These are phyloP conservation scores for Lethenteron reissneri DNA, from an alignment of 2,113 vertebrate species.

Conservation along the genomic window DNA sequence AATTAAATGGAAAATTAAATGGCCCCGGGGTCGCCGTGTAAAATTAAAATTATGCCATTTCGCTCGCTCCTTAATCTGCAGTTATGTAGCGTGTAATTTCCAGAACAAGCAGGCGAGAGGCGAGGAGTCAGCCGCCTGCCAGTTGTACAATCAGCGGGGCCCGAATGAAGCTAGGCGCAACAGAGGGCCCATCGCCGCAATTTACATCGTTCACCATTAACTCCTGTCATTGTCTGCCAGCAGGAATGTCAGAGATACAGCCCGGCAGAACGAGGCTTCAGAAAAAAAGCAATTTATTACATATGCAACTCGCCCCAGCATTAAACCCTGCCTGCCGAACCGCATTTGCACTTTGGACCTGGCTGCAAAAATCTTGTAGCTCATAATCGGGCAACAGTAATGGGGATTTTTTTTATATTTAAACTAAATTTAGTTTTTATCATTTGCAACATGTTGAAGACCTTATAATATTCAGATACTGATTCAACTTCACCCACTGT, in stretches of 20 bases:
- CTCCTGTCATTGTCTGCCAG: conserved; percentile 5
- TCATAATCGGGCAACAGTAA: too few relatives aligned
- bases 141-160: conserved; percentile 5
- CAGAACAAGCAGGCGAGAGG: conserved; percentile 6
- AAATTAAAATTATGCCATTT: conserved; percentile 7
- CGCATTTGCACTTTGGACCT: neutral
- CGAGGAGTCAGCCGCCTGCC: conserved; percentile 3
- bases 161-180: conserved; percentile 2
- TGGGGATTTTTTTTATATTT: too few relatives aligned
- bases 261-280: conserved; percentile 1
- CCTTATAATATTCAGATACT: too few relatives aligned
- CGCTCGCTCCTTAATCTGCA: conserved; percentile 6
- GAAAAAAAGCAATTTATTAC: conserved; percentile 2
- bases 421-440: too few relatives aligned
- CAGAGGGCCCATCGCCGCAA: neutral
- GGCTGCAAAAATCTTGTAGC: neutral
- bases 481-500: too few relatives aligned
- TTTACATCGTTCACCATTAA: conserved; percentile 1
- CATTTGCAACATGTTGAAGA: too few relatives aligned
- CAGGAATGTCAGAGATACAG: conserved; percentile 6
- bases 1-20: conserved; percentile 7
- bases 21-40: conserved; percentile 3
- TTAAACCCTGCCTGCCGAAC: conserved; percentile 4
- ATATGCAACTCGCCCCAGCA: neutral
- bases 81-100: conserved; percentile 5